Conservation (phyloP, 2,888 invertebrate species). For the Adineta ricciae region DNA sequence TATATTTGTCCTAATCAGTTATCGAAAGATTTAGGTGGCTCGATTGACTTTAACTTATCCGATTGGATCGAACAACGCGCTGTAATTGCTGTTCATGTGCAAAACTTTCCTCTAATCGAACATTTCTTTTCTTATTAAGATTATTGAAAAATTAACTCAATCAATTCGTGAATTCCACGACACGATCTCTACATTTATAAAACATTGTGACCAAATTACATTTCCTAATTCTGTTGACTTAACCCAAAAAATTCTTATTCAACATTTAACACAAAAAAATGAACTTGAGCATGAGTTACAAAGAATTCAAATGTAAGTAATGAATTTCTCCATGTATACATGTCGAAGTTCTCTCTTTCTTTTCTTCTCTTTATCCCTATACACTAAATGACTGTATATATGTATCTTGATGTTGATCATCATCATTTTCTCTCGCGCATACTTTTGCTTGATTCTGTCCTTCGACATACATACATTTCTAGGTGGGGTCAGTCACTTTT, state of each 20-base stretch:
- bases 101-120: background rate
- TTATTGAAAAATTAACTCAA: slow-evolving; percentile 19
- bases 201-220: slow-evolving; percentile 74
- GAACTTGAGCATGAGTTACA: background rate
- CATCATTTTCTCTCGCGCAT: background rate
- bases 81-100: slow-evolving; percentile 53
- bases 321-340: background rate
- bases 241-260: slow-evolving; percentile 56
- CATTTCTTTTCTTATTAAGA: background rate
- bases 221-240: slow-evolving; percentile 84
- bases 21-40: slow-evolving; percentile 78
- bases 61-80: slow-evolving; percentile 94
- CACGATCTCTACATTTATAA: slow-evolving; percentile 58
- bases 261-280: background rate
- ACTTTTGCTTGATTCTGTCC: slow-evolving; percentile 9
- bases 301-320: background rate
- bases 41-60: slow-evolving; percentile 75
- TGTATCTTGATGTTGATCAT: background rate
- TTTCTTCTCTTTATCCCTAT: background rate
- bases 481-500: background rate
- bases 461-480: background rate
- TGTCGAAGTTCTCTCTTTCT: background rate
- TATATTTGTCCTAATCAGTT: slow-evolving; percentile 72
- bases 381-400: background rate
- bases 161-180: background rate